A percentile compares a stretch with the other conserved stretches of the same genome.
These are phyloP conservation scores for Chrysomela aeneicollis DNA, from an alignment of 2,888 invertebrate species.

Conservation along the genomic window DNA sequence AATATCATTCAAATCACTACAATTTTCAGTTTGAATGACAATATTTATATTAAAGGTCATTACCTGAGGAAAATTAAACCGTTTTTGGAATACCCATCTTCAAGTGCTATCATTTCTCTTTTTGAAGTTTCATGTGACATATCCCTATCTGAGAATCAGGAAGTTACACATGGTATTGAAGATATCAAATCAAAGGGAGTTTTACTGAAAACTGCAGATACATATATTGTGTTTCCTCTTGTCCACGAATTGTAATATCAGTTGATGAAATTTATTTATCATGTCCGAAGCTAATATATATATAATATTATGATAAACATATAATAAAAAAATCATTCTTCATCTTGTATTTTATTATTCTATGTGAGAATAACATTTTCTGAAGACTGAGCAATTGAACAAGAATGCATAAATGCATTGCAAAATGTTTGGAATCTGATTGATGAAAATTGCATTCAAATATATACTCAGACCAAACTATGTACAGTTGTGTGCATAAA, in stretches of 20 bases:
- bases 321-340: no score
- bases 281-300: not conserved
- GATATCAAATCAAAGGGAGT: slow-evolving; percentile 8
- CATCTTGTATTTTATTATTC: no score
- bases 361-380: not conserved
- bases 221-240: slow-evolving; percentile 20
- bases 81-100: slow-evolving; percentile 20
- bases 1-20: slow-evolving; percentile 7
- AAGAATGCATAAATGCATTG: no score
- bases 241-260: slow-evolving; percentile 10
- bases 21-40: slow-evolving; percentile 16
- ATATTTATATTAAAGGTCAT: slow-evolving; percentile 10
- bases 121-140: slow-evolving; percentile 23
- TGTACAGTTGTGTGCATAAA: no score
- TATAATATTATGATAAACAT: no score
- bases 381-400: no score
- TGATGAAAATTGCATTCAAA: no score
- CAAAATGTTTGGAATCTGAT: no score
- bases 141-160: slow-evolving; percentile 5
- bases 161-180: not conserved
- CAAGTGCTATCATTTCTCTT: slow-evolving; percentile 16
- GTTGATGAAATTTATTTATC: not conserved
- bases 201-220: not conserved
- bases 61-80: slow-evolving; percentile 15
- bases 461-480: no score